Percentiles rank a stretch among this genome's conserved stretches.
These are phyloP conservation scores for Enteromius treurensis DNA, from an alignment of 2,797 vertebrate species.

Conservation along the genomic window DNA sequence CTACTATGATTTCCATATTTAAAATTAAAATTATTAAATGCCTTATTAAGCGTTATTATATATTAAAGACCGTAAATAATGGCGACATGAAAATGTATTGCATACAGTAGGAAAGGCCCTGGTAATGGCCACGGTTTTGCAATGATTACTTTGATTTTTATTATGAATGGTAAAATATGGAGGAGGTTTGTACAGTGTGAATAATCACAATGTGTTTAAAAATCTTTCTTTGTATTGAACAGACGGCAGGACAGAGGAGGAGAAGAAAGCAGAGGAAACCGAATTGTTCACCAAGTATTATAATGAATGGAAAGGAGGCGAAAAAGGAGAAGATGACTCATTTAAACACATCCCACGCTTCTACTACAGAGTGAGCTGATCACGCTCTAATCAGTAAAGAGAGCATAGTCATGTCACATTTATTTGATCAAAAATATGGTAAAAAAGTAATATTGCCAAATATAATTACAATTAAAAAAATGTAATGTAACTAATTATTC, in stretches of 20 bases:
- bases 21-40: neutral
- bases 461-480: neutral
- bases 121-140: neutral
- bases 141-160: neutral
- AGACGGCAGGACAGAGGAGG: conserved; percentile 87
- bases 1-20: neutral
- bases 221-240: conserved; percentile 27
- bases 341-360: conserved; percentile 91
- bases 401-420: neutral
- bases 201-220: neutral
- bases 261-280: conserved; percentile 91
- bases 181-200: conserved; percentile 1
- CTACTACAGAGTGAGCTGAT: conserved; percentile 89
- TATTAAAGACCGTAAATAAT: neutral
- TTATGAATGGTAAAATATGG: neutral
- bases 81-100: neutral
- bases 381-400: neutral
- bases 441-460: neutral
- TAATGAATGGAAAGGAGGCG: conserved; percentile 89
- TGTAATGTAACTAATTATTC: neutral
- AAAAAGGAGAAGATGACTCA: conserved; percentile 73
- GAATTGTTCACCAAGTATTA: conserved; percentile 92
- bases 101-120: neutral
- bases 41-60: neutral
- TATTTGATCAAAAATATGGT: neutral